Base-by-base conservation (phyloP, 2,113 vertebrate genomes). In the Calidris pygmaea region DNA sequence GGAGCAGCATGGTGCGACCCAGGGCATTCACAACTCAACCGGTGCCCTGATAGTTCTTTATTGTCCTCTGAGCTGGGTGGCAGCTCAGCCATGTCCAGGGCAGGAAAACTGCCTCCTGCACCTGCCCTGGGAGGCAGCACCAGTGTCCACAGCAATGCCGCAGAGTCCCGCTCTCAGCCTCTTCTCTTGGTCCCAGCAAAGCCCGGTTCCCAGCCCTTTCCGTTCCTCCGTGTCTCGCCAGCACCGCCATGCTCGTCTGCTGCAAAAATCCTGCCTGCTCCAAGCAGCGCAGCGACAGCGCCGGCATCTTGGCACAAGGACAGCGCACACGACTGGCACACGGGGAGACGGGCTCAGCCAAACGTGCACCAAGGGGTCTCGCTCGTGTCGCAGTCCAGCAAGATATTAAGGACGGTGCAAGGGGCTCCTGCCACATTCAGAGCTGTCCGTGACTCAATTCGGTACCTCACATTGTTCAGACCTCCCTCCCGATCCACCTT, bases 401-500 rank as follows among this genome's bases (percentile, higher is more conserved):
- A 75, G 95, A 98, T 94, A 92, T 98, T 99, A 91, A 99, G 97
- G 77, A 99, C 85, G 3, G 98, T 99, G 97, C 99, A 99, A 41
- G 99, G 98, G 47, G 99, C 99, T 41, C 99, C 99, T 24, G 98
- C 98, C 95, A 99, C 98, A 4, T 86, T 98, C 97, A 99, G 79
- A 12, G 98, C 98, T 37, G 98, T 98, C 21, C 98, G 98, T 89
- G 99, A 98, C 72, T 99, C 99, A 35, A 99, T 97, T 6, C 50
- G 97, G 98, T 99, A 99, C 65, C 84, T 97, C n/a, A 99, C 98
- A 29, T 98, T 99, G 77, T 97, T 98, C 85, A 99, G 97, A 19
- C 99, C 99, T 45, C 99, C 99, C 23, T 99, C 98, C 2, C 98
- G 98, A 87, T 99, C 99, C 95, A 99, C 98, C 92, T 99, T 99